A percentile compares a stretch with the other conserved stretches of the same genome.
These are phyloP conservation scores for Tolmerus cingulatus DNA, from an alignment of 2,888 invertebrate genomes.

Conservation along the genomic window DNA sequence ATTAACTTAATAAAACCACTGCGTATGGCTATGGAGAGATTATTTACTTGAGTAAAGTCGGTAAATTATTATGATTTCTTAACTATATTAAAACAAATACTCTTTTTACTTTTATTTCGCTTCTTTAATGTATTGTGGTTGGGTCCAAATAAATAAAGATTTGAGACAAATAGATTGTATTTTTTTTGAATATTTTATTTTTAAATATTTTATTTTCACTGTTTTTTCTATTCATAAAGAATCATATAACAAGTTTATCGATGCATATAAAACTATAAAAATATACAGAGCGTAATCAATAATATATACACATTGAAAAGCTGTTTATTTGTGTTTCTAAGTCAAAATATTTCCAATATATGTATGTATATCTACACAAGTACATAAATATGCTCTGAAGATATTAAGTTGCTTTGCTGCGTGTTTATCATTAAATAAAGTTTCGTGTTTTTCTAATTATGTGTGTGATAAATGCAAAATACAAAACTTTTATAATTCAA, in stretches of 20 bases:
- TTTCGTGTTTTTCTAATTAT: not conserved
- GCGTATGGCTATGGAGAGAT: no score
- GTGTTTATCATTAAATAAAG: not conserved
- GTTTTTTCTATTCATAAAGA: not conserved
- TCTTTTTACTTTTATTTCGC: not conserved
- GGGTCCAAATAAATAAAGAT: not conserved
- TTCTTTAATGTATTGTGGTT: not conserved
- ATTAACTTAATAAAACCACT: no score
- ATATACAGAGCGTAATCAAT: constrained; percentile 18
- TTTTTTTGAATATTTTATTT: not conserved
- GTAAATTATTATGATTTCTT: no score
- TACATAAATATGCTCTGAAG: not conserved
- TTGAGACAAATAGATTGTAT: not conserved
- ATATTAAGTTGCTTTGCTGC: not conserved
- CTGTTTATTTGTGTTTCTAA: not conserved
- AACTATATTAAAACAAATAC: not conserved
- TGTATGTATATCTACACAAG: constrained; percentile 4
- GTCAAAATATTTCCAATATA: not conserved
- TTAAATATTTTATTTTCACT: not conserved
- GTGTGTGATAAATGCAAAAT: not conserved
- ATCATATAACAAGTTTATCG: not conserved
- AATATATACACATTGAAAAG: constrained; percentile 22
- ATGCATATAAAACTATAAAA: constrained; percentile 29
- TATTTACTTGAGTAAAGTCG: no score
- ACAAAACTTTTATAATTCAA: not conserved